Percentiles rank a stretch among this genome's conserved stretches.
Conservation (phyloP, 1,140 invertebrate species). For the Zaprionus camerounensis region DNA sequence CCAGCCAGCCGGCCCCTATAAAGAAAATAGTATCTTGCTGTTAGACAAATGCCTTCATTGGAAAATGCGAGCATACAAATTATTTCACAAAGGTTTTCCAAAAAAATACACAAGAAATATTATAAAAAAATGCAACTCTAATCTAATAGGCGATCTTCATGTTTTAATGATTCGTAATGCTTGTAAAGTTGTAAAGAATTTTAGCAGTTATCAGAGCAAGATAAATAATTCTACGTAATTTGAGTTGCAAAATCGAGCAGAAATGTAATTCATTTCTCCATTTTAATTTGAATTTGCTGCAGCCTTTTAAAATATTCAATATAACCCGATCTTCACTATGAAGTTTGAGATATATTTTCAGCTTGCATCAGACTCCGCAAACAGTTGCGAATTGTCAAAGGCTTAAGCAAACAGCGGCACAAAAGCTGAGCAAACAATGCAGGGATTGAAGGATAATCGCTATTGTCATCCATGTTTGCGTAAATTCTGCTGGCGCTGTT, state of each 20-base stretch:
- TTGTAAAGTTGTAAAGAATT: neutral
- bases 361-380: slow-evolving; percentile 1
- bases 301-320: neutral
- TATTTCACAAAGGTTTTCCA: slow-evolving; percentile 25
- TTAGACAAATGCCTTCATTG: slow-evolving; percentile 55
- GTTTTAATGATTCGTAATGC: slow-evolving; percentile 12
- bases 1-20: slow-evolving; percentile 29
- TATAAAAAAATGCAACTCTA: slow-evolving; percentile 10
- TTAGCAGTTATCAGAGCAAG: neutral
- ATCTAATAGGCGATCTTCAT: slow-evolving; percentile 4
- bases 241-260: too few relatives aligned
- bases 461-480: slow-evolving; percentile 53
- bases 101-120: slow-evolving; percentile 8
- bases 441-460: slow-evolving; percentile 53
- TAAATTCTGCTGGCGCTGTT: slow-evolving; percentile 46
- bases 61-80: slow-evolving; percentile 35
- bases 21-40: slow-evolving; percentile 56
- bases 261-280: neutral
- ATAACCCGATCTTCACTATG: neutral
- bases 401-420: slow-evolving; percentile 35
- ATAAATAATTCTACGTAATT: too few relatives aligned
- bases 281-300: neutral
- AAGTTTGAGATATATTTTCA: neutral
- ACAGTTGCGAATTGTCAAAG: slow-evolving; percentile 56
- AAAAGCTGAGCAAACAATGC: slow-evolving; percentile 47